Evolutionary conservation across 1,140 invertebrate genomes (phyloP), one percentile per base, ranked within the genome.

Genomic region (Trachymyrmex septentrionalis): DNA sequence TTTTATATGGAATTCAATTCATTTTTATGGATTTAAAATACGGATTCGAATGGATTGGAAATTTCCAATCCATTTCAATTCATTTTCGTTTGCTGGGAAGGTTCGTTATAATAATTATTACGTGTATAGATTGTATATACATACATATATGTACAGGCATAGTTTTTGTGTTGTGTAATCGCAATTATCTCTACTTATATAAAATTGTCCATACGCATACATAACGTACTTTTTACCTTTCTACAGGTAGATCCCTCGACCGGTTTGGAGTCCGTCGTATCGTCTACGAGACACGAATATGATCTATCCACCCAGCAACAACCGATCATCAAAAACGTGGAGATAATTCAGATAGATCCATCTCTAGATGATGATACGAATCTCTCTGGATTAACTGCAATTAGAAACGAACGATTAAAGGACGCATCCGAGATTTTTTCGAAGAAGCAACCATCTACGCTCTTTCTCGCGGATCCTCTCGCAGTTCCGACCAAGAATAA

Each of bases 141-240:
- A 57, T 6, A 57, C 6, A n/a, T 19, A n/a, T 7, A 21, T n/a
- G 19, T 9, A n/a, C 2, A 34, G 5, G 0, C 12, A 50, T 50
- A 69, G 12, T 69, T 66, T 67, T 64, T 67, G 64, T 2, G n/a
- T 67, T 67, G 34, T 44, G 10, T 14, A 67, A 67, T 44, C 64
- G 10, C n/a, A 67, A 44, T 67, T 67, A 67, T 67, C 34, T 67
- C n/a, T 34, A 14, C 64, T 67, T 67, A 44, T 21, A 67, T 44
- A 67, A 67, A 67, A 67, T 67, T 67, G 5, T 6, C 4, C 3
- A 38, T 55, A 21, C 0, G 2, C 19, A n/a, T 55, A 14, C 9
- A 7, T 21, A 21, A 16, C 7, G 4, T 76, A 2, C 3, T 14
- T 19, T 44, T 44, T 50, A 44, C 4, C 59, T 50, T 50, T 76